Base-by-base conservation (phyloP, 1,140 invertebrate genomes). In the Sitobion miscanthi region DNA sequence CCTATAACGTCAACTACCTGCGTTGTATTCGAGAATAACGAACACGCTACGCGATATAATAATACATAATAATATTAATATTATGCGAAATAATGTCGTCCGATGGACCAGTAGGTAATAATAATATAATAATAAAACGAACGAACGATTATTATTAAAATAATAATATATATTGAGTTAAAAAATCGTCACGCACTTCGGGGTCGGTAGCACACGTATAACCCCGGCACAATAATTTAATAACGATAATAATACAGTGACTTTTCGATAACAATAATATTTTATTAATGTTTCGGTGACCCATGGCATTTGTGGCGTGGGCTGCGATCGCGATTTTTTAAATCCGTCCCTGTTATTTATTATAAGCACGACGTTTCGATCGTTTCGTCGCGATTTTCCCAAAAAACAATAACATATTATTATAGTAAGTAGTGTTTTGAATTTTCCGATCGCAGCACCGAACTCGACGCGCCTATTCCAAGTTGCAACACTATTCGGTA, bases 141-240 rank as follows among this genome's bases (percentile, higher is more conserved):
- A 77, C 62, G 30, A 77, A 77, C n/a, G 62, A 69, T 77, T 77
- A 77, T 77, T 77, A n/a, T 77, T 77, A 77, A 77, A 77, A 77
- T 77, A 77, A 77, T 77, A 77, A 77, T 77, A n/a, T 77, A 77
- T 77, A 77, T n/a, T 35, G 30, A 17, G 62, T 77, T 77, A 6
- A 77, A 77, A 77, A 77, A 77, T 77, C 62, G 62, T 77, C 62
- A 77, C 62, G 62, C 62, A 77, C 62, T 77, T 77, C 62, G 62
- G 30, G 62, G 14, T 77, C 14, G 62, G 62, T 30, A 17, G 23
- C 57, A 14, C 30, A 62, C 25, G 57, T 62, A 30, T 62, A 30
- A 69, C 57, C 62, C 30, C 9, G 14, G 30, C 30, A n/a, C 62
- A 69, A 69, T 77, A 77, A n/a, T 77, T 77, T 35, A n/a, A 77